Base-by-base conservation (phyloP, 2,113 vertebrate species). In the Daphoenositta chrysoptera region DNA sequence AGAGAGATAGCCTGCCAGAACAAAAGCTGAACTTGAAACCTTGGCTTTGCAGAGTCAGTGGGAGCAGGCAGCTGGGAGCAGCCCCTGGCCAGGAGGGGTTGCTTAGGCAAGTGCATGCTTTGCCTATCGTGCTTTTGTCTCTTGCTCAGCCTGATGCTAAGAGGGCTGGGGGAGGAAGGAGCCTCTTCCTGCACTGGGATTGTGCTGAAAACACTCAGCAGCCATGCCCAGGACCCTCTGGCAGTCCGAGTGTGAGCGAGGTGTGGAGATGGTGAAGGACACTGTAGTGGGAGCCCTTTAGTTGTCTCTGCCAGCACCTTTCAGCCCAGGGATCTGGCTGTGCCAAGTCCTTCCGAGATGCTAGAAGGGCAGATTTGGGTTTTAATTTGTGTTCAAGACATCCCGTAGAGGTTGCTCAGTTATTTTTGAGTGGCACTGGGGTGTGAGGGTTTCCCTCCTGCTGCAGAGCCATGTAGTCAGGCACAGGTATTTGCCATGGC, bases 11-110 rank as follows among this genome's bases (percentile, higher is more conserved):
- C 66, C 31, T 86, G 24, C 90, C 91, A 82, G 90, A 95, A 96
- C 94, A 96, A 97, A 93, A 82, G 83, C 91, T 96, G 89, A 94
- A 83, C 92, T 73, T 75, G 84, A 91, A 90, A 51, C 69, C 33
- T 75, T 72, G 58, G 72, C 65, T 66, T 83, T 26, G 8, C 78
- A 58, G 63, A 78, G 45, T 58, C 9, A 10, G 60, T 48, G 66
- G 57, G 83, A 88, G 48, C 71, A n/a, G 2, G 3, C 0, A 0
- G 45, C 51, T 3, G 0, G 44, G 48, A 93, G 39, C 63, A 86
- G 77, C 71, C 86, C 1, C 24, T 60, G 58, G 35, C 58, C 58
- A 37, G 0, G 40, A 28, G 53, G 47, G 50, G 10, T 30, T 90
- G 83, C 88, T 87, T 68, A 64, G 83, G 84, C 44, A 54, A 78